phyloP scores from a whole-genome alignment of 2,888 invertebrate genomes.

The Aleiodes leptofemur region DNA sequence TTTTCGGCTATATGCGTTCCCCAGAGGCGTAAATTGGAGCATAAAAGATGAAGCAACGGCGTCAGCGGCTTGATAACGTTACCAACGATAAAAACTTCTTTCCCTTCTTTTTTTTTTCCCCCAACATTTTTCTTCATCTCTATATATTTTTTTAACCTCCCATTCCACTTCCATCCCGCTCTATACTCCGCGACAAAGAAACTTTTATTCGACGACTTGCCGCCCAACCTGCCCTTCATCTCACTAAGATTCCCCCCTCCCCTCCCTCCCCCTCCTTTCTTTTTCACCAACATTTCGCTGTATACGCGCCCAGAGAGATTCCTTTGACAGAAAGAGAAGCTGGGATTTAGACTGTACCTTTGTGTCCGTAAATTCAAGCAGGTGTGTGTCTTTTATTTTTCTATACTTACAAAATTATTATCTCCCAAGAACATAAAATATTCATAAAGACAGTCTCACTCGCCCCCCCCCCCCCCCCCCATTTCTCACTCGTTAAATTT shows the following conservation, averaged over 20 bases:
- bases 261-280: not conserved
- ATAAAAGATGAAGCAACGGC: conserved; percentile 60
- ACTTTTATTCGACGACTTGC: conserved; percentile 41
- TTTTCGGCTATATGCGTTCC: not conserved
- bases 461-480: not conserved
- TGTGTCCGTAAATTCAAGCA: conserved; percentile 6
- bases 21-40: conserved; percentile 62
- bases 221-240: not conserved
- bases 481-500: conserved; percentile 15
- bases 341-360: conserved; percentile 21
- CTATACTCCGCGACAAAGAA: conserved; percentile 37
- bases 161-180: conserved; percentile 14
- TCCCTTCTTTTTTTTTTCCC: not conserved
- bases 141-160: not conserved
- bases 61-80: conserved; percentile 61
- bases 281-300: conserved; percentile 5
- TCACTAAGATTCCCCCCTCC: not conserved
- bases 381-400: conserved; percentile 27
- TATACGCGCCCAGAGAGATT: not conserved
- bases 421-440: conserved; percentile 18
- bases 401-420: conserved; percentile 23
- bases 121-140: conserved; percentile 8
- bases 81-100: conserved; percentile 57
- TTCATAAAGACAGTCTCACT: conserved; percentile 10
- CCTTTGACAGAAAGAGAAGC: not conserved